Evolutionary conservation across 2,888 invertebrate species (phyloP), one percentile per base, ranked within the genome.

Genomic region (Mongoloraphidia duomilia): DNA sequence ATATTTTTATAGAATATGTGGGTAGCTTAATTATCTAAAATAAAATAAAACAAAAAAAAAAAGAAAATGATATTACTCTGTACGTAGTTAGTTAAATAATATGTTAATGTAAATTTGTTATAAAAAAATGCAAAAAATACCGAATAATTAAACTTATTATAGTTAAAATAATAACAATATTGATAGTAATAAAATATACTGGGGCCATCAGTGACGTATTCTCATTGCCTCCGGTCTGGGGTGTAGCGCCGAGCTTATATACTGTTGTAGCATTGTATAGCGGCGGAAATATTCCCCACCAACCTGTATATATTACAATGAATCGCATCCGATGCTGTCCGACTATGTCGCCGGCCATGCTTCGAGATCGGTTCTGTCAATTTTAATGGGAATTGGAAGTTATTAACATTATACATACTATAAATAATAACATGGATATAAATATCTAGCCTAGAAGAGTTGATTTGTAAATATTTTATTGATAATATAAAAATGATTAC

Each of bases 391-490:
- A 48, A 48, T 48, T 48, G 48, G 48, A 48, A 43, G 43, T 43
- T 36, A 43, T 48, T 48, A 48, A 26, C 43, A 43, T 43, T 26
- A 43, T 48, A 48, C 26, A 48, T 48, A 48, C 14, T 34, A 36
- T 36, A 43, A 48, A 43, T 42, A 43, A 48, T 42, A 43, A 42
- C 43, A 43, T 26, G 26, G 26, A 26, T 26, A 26, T 26, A 26
- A 26, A 26, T 26, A 26, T 26, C 26, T 26, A 26, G 26, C 26
- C 26, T 66, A 67, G 66, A 64, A 67, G 67, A 67, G 66, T 66
- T 63, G 67, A 76, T 69, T 75, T 77, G 68, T 69, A 68, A 63
- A 69, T 69, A 69, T 65, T 68, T 65, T 67, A 76, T 67, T 74
- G 76, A 77, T 76, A 77, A 69, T 57, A 45, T 45, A 45, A 36